These are phyloP conservation scores for Sitta carolinensis DNA, from an alignment of 2,797 vertebrate genomes.

Conservation along the genomic window DNA sequence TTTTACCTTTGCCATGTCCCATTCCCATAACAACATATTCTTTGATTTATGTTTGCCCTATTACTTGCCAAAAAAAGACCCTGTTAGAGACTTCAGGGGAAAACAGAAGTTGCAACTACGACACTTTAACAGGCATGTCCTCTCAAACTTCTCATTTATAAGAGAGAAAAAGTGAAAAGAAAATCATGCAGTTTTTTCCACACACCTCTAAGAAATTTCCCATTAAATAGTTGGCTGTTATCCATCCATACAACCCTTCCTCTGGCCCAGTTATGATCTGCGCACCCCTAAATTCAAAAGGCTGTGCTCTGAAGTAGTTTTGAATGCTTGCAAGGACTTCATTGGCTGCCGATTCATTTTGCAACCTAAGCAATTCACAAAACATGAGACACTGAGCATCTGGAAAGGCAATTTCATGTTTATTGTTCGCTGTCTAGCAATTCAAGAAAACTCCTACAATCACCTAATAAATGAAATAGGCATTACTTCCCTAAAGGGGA, in stretches of 20 bases:
- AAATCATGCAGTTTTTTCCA: conserved; percentile 76
- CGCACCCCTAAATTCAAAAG: conserved; percentile 89
- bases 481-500: neutral
- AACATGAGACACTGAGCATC: conserved; percentile 71
- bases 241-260: conserved; percentile 95
- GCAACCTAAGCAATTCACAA: conserved; percentile 79
- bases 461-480: neutral
- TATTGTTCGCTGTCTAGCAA: neutral
- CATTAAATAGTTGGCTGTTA: conserved; percentile 97
- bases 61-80: neutral
- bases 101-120: neutral
- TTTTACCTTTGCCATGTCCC: neutral
- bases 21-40: neutral
- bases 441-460: neutral
- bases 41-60: neutral
- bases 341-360: conserved; percentile 80
- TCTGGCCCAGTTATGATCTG: conserved; percentile 92
- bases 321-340: conserved; percentile 81
- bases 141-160: neutral
- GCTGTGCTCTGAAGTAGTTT: conserved; percentile 83
- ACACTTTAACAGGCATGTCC: neutral
- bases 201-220: conserved; percentile 92
- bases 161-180: conserved; percentile 35
- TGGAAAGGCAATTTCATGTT: conserved; percentile 23
- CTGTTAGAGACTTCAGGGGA: neutral